Conservation (phyloP, 2,888 invertebrate species). For the Chrysolina americana region DNA sequence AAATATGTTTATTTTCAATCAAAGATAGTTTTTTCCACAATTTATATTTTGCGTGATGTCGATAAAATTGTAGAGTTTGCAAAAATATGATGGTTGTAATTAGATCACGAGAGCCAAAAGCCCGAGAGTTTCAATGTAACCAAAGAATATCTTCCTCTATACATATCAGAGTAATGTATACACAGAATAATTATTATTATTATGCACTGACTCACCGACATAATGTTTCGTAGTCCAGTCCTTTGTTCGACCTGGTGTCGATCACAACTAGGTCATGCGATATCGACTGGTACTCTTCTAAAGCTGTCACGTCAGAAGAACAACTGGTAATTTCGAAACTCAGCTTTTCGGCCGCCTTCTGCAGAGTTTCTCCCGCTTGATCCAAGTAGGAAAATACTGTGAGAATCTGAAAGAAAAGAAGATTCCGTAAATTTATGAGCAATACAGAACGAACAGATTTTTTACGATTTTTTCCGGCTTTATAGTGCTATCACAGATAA, state of each 20-base stretch:
- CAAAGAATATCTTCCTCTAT: background rate
- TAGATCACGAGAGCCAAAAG: too few species aligned
- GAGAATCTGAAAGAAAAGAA: slow-evolving; percentile 73
- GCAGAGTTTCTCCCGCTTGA: slow-evolving; percentile 78
- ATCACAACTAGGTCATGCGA: slow-evolving; percentile 77
- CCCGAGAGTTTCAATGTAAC: background rate
- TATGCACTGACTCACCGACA: slow-evolving; percentile 73
- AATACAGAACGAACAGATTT: too few species aligned
- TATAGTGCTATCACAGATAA: too few species aligned
- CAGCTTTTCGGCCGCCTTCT: slow-evolving; percentile 75
- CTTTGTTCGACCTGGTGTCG: slow-evolving; percentile 74
- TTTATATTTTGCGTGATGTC: too few species aligned
- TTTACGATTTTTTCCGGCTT: too few species aligned
- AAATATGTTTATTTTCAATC: too few species aligned
- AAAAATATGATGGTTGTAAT: background rate
- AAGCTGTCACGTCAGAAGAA: slow-evolving; percentile 72
- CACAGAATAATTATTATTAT: background rate
- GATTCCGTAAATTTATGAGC: background rate
- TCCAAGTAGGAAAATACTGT: slow-evolving; percentile 79
- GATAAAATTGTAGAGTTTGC: too few species aligned
- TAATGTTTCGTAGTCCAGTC: slow-evolving; percentile 76
- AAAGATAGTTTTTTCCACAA: too few species aligned
- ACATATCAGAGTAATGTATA: background rate
- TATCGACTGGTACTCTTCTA: slow-evolving; percentile 74
- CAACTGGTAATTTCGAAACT: slow-evolving; percentile 76